These are phyloP conservation scores for Lochmaea capreae DNA, from an alignment of 2,888 invertebrate species.

Conservation along the genomic window DNA sequence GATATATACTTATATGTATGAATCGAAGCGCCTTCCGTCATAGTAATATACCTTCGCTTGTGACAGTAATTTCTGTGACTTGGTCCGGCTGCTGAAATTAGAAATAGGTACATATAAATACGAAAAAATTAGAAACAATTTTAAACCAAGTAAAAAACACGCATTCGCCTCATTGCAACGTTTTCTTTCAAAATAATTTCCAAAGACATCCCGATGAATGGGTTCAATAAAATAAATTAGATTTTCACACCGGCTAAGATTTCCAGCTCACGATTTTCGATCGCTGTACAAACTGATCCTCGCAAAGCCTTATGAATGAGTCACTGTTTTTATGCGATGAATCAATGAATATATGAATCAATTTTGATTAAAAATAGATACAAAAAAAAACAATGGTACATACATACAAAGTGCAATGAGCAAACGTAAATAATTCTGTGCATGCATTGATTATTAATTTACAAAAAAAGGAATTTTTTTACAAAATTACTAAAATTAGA, in stretches of 20 bases:
- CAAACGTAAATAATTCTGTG: not conserved
- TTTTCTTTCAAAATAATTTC: not conserved
- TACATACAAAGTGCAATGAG: not conserved
- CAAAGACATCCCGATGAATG: not conserved
- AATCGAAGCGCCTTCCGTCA: too few relatives aligned
- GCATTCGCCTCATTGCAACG: not conserved
- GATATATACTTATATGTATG: too few relatives aligned
- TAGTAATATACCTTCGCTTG: too few relatives aligned
- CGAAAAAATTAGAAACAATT: too few relatives aligned
- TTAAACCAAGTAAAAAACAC: too few relatives aligned
- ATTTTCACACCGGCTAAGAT: not conserved
- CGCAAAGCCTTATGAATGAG: constrained; percentile 4
- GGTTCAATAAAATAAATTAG: not conserved
- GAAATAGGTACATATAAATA: not conserved
- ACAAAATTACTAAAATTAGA: too few relatives aligned
- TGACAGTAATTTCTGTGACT: too few relatives aligned
- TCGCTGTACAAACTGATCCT: constrained; percentile 1
- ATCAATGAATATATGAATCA: not conserved
- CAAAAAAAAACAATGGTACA: not conserved
- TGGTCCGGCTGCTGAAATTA: too few relatives aligned
- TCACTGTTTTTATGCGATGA: not conserved
- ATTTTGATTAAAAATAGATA: not conserved
- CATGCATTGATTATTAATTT: too few relatives aligned
- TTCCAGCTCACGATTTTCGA: constrained; percentile 1
- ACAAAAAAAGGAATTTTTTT: too few relatives aligned